These are phyloP conservation scores for Ophioninae sp. DNA, from an alignment of 2,888 invertebrate species.

Conservation along the genomic window DNA sequence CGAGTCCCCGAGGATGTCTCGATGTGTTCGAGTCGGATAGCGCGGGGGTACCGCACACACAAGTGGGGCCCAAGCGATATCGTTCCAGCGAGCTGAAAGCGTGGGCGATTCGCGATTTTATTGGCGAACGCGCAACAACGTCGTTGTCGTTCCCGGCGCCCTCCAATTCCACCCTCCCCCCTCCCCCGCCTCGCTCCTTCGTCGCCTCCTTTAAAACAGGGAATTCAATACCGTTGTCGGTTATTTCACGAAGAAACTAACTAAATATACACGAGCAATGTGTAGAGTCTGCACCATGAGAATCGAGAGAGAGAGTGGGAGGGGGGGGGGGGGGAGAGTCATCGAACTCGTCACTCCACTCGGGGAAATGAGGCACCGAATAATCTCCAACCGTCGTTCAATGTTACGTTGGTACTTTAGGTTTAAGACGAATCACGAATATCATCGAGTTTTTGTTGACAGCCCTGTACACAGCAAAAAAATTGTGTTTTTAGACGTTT, in stretches of 20 bases:
- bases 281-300: constrained; percentile 31
- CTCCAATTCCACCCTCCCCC: no score
- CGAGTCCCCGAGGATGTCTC: constrained; percentile 64
- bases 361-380: constrained; percentile 16
- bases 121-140: constrained; percentile 58
- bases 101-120: constrained; percentile 57
- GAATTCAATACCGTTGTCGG: constrained; percentile 62
- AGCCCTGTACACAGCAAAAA: no score
- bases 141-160: constrained; percentile 41
- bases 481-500: no score
- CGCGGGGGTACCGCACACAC: constrained; percentile 12
- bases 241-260: constrained; percentile 48
- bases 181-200: constrained; percentile 45
- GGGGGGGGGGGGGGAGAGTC: constrained; percentile 21
- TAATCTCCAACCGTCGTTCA: constrained; percentile 11
- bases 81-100: constrained; percentile 40
- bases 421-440: no score
- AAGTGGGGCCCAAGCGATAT: constrained; percentile 19
- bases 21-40: constrained; percentile 52
- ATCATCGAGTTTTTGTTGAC: no score
- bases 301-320: constrained; percentile 27
- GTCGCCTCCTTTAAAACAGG: constrained; percentile 40
- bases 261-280: constrained; percentile 45
- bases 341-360: constrained; percentile 47
- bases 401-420: no score